Conservation (phyloP, 1,140 invertebrate species). For the Orchesella cincta region DNA sequence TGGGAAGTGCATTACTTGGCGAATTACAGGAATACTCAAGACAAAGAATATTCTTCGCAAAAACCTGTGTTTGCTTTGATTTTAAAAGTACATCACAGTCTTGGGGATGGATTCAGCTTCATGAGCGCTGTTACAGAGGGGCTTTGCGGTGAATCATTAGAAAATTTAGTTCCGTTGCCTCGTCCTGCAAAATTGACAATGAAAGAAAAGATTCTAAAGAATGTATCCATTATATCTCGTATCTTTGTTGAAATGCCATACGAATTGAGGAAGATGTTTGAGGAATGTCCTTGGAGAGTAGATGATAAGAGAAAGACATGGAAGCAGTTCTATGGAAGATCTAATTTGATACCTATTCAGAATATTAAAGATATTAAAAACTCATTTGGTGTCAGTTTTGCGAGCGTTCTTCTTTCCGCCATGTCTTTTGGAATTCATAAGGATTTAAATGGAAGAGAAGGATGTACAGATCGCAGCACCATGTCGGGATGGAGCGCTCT, state of each 20-base stretch:
- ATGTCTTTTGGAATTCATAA: not conserved
- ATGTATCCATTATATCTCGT: not conserved
- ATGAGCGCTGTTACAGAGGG: not conserved
- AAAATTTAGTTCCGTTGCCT: not conserved
- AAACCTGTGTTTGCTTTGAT: not conserved
- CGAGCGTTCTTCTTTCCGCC: constrained; percentile 4
- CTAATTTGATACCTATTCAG: not conserved
- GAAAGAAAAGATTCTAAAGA: not conserved
- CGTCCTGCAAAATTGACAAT: not conserved
- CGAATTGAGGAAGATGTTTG: not conserved
- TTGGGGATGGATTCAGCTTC: not conserved
- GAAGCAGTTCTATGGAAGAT: not conserved
- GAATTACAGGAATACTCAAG: not conserved
- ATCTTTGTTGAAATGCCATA: not conserved
- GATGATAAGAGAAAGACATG: not conserved
- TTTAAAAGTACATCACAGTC: not conserved
- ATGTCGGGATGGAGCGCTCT: too few species aligned
- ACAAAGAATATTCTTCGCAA: too few species aligned
- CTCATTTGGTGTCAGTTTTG: not conserved
- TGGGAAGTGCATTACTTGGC: not conserved
- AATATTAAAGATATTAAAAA: constrained; percentile 15
- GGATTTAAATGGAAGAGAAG: not conserved
- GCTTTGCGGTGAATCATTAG: not conserved
- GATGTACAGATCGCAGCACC: too few species aligned
- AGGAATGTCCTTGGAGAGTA: not conserved